Evolutionary conservation across 1,140 invertebrate genomes (phyloP).

Genomic region (Pararge aegeria): DNA sequence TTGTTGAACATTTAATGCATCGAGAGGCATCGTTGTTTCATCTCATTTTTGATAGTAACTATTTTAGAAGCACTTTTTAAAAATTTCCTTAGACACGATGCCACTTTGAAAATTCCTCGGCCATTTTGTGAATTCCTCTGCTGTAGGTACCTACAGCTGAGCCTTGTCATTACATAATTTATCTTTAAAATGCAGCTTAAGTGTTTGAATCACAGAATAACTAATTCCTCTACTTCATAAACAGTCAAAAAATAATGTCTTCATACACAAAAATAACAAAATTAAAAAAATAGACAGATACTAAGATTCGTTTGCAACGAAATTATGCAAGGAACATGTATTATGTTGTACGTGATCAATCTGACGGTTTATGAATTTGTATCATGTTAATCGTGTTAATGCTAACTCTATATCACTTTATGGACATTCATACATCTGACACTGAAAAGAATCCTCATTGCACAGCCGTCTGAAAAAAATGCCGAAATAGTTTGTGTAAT

Average conservation of each 20-base stretch:
- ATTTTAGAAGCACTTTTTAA: no score
- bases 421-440: constrained; percentile 77
- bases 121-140: no score
- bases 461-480: constrained; percentile 76
- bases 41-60: no score
- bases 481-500: constrained; percentile 76
- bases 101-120: no score
- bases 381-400: constrained; percentile 75
- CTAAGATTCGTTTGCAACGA: constrained; percentile 24
- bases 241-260: constrained; percentile 46
- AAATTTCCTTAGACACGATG: no score
- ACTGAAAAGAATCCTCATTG: constrained; percentile 70
- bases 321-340: constrained; percentile 18
- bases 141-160: no score
- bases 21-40: no score
- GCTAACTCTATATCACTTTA: constrained; percentile 69
- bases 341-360: constrained; percentile 18
- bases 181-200: constrained; percentile 35
- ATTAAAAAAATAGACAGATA: constrained; percentile 9
- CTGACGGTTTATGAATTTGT: constrained; percentile 63
- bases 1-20: no score
- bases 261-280: constrained; percentile 12
- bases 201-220: constrained; percentile 44
- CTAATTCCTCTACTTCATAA: constrained; percentile 63
- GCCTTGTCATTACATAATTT: neutral